A percentile compares a stretch with the other conserved stretches of the same genome.
Evolutionary conservation across 2,888 invertebrate genomes (phyloP).

Genomic region (Melieria omissa): DNA sequence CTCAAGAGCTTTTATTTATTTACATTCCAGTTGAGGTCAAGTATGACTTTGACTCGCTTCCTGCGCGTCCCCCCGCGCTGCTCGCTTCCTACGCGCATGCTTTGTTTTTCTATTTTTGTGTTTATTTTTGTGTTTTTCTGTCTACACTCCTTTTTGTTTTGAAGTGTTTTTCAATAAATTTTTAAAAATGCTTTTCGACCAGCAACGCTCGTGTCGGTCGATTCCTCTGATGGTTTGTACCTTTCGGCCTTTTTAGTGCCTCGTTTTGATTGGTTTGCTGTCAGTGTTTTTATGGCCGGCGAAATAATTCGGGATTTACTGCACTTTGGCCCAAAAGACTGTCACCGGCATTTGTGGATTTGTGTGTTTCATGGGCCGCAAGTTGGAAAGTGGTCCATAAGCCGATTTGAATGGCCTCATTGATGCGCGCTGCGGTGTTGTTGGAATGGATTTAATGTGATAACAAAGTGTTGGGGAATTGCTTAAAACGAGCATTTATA

Average conservation of each 20-base stretch:
- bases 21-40: constrained; percentile 43
- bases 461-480: too few species aligned
- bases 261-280: background rate
- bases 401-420: background rate
- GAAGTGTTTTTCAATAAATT: constrained; percentile 37
- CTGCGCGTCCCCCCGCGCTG: too few species aligned
- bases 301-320: background rate
- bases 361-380: background rate
- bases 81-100: too few species aligned
- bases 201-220: background rate
- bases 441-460: too few species aligned
- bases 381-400: background rate
- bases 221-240: background rate
- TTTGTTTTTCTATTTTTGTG: background rate
- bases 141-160: constrained; percentile 10
- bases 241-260: background rate
- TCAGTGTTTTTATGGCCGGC: constrained; percentile 8
- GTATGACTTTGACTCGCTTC: constrained; percentile 20
- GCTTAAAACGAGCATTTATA: too few species aligned
- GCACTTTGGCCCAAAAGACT: background rate
- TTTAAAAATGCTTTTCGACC: constrained; percentile 14
- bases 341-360: background rate
- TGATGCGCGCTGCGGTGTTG: too few species aligned
- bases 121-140: background rate
- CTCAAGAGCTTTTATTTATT: constrained; percentile 43